Evolutionary conservation across 2,888 invertebrate species (phyloP).

Genomic region (Sthenelais limicola): DNA sequence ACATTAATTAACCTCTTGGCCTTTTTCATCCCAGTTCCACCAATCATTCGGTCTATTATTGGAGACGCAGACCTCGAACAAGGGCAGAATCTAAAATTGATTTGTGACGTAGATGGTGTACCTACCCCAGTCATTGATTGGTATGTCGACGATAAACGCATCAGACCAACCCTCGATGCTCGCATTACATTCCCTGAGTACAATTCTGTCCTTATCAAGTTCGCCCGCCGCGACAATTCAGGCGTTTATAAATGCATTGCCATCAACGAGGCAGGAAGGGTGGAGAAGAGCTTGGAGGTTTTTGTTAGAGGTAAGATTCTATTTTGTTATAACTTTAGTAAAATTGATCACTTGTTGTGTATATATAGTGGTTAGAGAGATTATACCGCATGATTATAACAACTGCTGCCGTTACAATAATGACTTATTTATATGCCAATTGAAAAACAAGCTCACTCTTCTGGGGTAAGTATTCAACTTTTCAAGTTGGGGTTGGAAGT

Average conservation of each 20-base stretch:
- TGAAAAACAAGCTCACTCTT: too few species aligned
- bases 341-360: background rate
- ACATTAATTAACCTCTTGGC: background rate
- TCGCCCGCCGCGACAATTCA: constrained; percentile 17
- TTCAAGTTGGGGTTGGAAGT: too few species aligned
- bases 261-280: constrained; percentile 36
- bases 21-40: constrained; percentile 54
- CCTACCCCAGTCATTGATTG: constrained; percentile 60
- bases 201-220: constrained; percentile 48
- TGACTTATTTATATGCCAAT: too few species aligned
- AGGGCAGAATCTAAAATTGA: constrained; percentile 56
- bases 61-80: constrained; percentile 58
- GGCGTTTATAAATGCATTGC: constrained; percentile 45
- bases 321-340: background rate
- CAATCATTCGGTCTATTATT: constrained; percentile 54
- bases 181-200: constrained; percentile 55
- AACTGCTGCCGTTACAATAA: too few species aligned
- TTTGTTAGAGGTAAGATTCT: constrained; percentile 25
- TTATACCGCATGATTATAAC: too few species aligned
- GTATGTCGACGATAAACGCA: constrained; percentile 52
- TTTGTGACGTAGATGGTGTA: constrained; percentile 58
- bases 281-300: background rate
- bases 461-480: too few species aligned
- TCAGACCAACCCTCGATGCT: constrained; percentile 57
- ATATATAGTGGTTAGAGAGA: too few species aligned